phyloP scores from a whole-genome alignment of 2,797 vertebrate species.

The Nasua narica region DNA sequence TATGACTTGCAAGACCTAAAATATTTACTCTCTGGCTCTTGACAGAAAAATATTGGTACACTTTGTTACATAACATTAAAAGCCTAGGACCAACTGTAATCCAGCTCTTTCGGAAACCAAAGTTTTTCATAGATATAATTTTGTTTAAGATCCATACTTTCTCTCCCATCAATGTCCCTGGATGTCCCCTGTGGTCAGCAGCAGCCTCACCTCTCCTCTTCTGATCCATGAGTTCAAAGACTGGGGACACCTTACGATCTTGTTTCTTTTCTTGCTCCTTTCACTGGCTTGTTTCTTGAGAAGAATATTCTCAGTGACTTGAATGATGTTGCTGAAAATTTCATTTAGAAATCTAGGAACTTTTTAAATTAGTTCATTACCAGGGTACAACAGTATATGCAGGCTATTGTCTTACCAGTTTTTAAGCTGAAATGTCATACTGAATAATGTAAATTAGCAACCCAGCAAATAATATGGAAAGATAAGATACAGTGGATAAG shows the following conservation, averaged over 20 bases:
- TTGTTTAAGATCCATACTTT: background rate
- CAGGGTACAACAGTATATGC: background rate
- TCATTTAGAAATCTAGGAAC: background rate
- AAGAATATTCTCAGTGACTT: background rate
- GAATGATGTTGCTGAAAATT: constrained; percentile 14
- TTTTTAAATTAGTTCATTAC: constrained; percentile 23
- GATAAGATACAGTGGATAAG: background rate
- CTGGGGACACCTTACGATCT: background rate
- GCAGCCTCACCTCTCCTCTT: background rate
- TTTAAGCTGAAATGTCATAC: background rate
- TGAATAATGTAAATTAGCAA: background rate
- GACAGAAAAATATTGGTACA: background rate
- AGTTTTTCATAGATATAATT: background rate
- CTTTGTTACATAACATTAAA: background rate
- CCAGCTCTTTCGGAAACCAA: background rate
- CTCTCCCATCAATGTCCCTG: background rate
- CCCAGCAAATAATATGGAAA: background rate
- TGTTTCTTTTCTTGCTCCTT: background rate
- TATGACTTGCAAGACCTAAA: background rate
- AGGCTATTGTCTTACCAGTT: background rate
- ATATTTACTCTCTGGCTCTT: background rate
- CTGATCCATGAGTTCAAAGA: background rate
- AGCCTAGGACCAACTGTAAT: background rate
- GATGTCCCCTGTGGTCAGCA: background rate
- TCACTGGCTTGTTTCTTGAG: background rate